A percentile compares a stretch with the other conserved stretches of the same genome.
Conservation (phyloP, 2,888 invertebrate species). For the Agriotes lineatus region DNA sequence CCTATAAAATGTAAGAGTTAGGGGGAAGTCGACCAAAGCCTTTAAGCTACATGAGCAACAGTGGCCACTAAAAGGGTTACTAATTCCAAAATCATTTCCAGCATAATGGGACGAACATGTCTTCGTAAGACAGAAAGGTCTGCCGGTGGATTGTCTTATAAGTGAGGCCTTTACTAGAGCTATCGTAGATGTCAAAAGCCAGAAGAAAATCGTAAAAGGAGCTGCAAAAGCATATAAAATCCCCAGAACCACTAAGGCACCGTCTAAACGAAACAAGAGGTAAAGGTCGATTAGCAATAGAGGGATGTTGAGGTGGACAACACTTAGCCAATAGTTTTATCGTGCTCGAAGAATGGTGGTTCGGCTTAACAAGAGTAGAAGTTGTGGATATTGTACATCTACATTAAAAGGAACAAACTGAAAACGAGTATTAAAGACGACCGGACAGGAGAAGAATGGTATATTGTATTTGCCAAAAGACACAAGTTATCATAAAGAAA, state of each 20-base stretch:
- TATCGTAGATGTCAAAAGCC: background rate
- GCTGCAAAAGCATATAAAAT: conserved; percentile 7
- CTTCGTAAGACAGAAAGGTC: background rate
- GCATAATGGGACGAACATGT: background rate
- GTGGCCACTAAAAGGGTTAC: too few relatives aligned
- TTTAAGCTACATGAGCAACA: too few relatives aligned
- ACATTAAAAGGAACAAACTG: conserved; percentile 43
- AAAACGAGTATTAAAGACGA: conserved; percentile 19
- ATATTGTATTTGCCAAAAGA: conserved; percentile 2
- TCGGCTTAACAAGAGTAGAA: conserved; percentile 12
- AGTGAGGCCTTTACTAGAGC: background rate
- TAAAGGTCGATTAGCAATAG: background rate
- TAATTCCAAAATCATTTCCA: too few relatives aligned
- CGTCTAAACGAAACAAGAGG: background rate
- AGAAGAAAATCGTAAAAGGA: background rate
- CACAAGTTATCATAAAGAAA: conserved; percentile 17
- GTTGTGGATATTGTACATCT: conserved; percentile 32
- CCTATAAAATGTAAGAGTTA: too few relatives aligned
- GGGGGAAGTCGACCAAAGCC: too few relatives aligned
- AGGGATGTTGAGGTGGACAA: background rate
- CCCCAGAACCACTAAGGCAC: background rate
- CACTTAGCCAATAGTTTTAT: background rate
- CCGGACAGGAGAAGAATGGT: conserved; percentile 15
- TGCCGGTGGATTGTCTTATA: background rate
- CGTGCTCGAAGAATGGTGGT: conserved; percentile 19